Percentiles rank a stretch among this genome's conserved stretches.
Conservation (phyloP, 2,888 invertebrate species). For the Ptilodon capucinus region DNA sequence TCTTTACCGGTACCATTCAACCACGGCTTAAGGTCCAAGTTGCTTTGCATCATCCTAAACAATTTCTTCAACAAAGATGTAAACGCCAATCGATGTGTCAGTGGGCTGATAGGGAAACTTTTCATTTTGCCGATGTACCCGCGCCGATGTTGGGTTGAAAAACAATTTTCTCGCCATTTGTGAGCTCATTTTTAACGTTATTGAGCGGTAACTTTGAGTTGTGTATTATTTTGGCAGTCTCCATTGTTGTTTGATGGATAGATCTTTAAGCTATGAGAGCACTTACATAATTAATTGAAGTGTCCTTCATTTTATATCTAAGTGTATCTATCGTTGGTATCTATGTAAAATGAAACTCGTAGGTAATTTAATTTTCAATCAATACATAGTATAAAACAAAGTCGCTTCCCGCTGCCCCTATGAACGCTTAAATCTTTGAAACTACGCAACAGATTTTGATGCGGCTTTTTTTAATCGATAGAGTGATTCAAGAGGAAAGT, state of each 20-base stretch:
- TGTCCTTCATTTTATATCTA: too few species aligned
- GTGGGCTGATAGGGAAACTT: slow-evolving; percentile 76
- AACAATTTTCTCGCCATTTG: slow-evolving; percentile 75
- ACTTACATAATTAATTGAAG: too few species aligned
- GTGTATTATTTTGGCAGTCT: slow-evolving; percentile 51
- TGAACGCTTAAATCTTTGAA: too few species aligned
- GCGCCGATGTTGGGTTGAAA: slow-evolving; percentile 55
- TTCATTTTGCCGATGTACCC: slow-evolving; percentile 75
- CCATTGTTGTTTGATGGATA: slow-evolving; percentile 54
- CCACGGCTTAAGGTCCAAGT: slow-evolving; percentile 55
- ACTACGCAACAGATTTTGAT: too few species aligned
- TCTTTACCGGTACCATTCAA: slow-evolving; percentile 32
- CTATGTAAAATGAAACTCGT: too few species aligned
- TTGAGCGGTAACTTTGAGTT: slow-evolving; percentile 64
- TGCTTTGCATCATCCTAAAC: slow-evolving; percentile 59
- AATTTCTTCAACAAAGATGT: slow-evolving; percentile 76
- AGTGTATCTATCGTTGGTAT: too few species aligned
- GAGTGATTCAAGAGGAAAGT: too few species aligned
- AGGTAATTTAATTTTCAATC: too few species aligned
- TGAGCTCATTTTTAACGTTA: slow-evolving; percentile 74
- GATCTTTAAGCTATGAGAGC: slow-evolving; percentile 29
- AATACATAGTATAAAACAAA: too few species aligned
- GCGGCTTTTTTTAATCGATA: too few species aligned
- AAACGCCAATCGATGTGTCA: slow-evolving; percentile 78
- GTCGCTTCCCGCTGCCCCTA: too few species aligned